These are phyloP conservation scores for Pemphigus obesinymphae DNA, from an alignment of 1,140 invertebrate genomes.

Conservation along the genomic window DNA sequence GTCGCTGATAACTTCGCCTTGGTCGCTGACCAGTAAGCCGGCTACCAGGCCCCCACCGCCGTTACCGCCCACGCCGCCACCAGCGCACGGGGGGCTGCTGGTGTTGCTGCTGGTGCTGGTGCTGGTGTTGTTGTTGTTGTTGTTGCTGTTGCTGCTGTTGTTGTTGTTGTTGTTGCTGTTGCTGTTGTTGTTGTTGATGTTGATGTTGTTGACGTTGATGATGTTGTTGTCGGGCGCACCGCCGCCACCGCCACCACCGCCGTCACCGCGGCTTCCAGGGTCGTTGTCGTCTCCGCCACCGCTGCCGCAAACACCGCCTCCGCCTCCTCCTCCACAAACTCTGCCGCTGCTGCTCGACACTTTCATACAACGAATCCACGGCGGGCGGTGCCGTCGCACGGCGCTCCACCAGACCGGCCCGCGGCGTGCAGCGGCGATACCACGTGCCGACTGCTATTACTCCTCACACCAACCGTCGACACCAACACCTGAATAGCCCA, in stretches of 20 bases:
- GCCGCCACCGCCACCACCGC: conserved; percentile 63
- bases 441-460: conserved; percentile 34
- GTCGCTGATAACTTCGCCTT: conserved; percentile 41
- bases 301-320: conserved; percentile 54
- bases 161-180: conserved; percentile 67
- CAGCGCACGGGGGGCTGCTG: conserved; percentile 49
- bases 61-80: conserved; percentile 65
- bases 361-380: conserved; percentile 43
- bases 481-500: conserved; percentile 37
- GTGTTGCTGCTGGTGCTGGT: conserved; percentile 56
- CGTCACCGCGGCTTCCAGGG: conserved; percentile 68
- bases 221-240: conserved; percentile 62
- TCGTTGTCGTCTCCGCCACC: conserved; percentile 41
- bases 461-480: conserved; percentile 29
- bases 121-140: conserved; percentile 61
- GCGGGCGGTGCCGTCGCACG: conserved; percentile 40
- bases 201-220: conserved; percentile 64
- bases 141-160: conserved; percentile 58
- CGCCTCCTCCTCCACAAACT: conserved; percentile 48
- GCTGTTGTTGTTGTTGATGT: neutral
- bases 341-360: conserved; percentile 45
- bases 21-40: conserved; percentile 36
- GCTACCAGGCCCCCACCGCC: conserved; percentile 52
- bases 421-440: conserved; percentile 42
- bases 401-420: conserved; percentile 40